Evolutionary conservation across 2,797 vertebrate genomes (phyloP).

Genomic region (Echiichthys vipera): DNA sequence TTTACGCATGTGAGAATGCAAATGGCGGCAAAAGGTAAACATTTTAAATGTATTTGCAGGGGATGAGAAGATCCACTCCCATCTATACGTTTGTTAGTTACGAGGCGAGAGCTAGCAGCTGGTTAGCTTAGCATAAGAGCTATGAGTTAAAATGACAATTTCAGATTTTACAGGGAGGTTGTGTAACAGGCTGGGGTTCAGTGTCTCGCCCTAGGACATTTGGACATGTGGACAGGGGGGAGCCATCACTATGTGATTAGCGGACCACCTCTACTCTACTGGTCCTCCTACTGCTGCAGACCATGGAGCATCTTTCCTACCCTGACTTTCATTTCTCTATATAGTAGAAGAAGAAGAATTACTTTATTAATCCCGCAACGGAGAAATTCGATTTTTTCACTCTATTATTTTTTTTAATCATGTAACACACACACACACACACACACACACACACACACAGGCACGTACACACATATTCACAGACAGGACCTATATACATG

Average conservation of each 20-base stretch:
- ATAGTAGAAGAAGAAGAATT: no score
- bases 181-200: background rate
- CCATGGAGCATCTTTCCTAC: background rate
- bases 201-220: no score
- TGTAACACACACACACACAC: no score
- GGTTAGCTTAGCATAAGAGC: background rate
- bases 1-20: background rate
- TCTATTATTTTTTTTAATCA: no score
- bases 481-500: no score
- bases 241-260: background rate
- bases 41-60: no score
- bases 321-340: background rate
- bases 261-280: no score
- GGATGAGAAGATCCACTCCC: background rate
- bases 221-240: no score
- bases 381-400: no score
- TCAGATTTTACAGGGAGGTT: background rate
- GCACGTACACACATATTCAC: no score
- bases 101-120: background rate
- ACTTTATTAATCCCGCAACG: no score
- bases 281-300: background rate
- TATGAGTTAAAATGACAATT: background rate
- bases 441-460: no score
- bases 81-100: slow-evolving; percentile 1
- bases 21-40: background rate